Evolutionary conservation across 2,797 vertebrate species (phyloP), one percentile per base, ranked within the genome.

Genomic region (Aeoliscus strigatus): DNA sequence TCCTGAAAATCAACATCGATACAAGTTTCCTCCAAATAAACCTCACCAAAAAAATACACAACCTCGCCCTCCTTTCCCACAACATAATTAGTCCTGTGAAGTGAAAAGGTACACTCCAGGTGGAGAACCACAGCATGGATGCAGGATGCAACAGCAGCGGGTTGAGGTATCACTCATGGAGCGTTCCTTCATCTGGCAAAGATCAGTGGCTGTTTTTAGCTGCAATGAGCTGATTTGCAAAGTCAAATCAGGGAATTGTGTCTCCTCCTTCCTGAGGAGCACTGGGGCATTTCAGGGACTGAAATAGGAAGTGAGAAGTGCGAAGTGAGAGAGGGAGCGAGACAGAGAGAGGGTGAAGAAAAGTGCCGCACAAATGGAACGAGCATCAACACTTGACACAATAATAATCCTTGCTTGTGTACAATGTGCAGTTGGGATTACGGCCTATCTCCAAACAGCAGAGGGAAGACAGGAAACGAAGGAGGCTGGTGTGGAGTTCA

Each of bases 141-240:
- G 39, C 43, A 49, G 11, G 14, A 8, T 29, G 52, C 41, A 50
- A 50, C 48, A 21, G 51, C n/a, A n/a, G 49, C 34, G 49, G 38
- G 55, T 53, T 38, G 55, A 59, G 60, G 55, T 53, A 66, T 75
- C 60, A 34, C 49, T 77, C 63, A 60, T 41, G 36, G 52, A 55
- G 47, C 44, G 54, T 51, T 56, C 60, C 58, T 45, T 39, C 69
- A 39, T 18, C 44, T 46, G 68, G 75, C 75, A 63, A 47, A 73
- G 59, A 73, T 17, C 64, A 76, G 68, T 10, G 66, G 51, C 71
- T 83, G 74, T 78, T 81, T 82, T 80, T 79, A 81, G 76, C 67
- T 56, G 64, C 75, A 67, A 42, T 9, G 55, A 64, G 66, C 59
- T 76, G 37, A 54, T 77, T 71, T 69, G 64, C 62, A 17, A 51